Base-by-base conservation (phyloP, 2,797 vertebrate species). In the Anolis apletophallus region DNA sequence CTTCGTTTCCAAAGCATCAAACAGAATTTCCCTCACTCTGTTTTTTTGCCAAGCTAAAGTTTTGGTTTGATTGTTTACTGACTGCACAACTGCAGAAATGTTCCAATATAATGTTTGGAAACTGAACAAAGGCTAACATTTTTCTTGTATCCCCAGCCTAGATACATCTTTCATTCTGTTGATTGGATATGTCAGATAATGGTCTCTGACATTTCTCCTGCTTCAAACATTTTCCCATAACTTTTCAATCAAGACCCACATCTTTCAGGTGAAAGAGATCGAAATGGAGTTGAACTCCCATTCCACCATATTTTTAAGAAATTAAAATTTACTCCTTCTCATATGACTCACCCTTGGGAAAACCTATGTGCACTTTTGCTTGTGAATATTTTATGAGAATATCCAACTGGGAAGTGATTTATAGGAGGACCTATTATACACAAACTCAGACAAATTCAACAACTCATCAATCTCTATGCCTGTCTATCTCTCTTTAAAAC, bases 311-410 rank as follows among this genome's bases (percentile, higher is more conserved):
- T 46, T 84, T n/a, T 79, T 68, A 88, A 88, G 64, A 71, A 3
- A 19, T 87, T 84, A 55, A 75, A 52, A 81, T 86, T 92, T 87
- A 64, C 29, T 90, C 91, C 68, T 77, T 74, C 52, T 55, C 73
- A 6, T 90, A 52, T 17, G 73, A 83, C 85, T 85, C 57, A 59
- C 68, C 81, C 64, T 80, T 73, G 72, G 85, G 90, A 67, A 78
- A 87, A 83, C 83, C 81, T 86, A 73, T 52, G 1, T 87, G 3
- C 78, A 21, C 68, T 11, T 81, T 4, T 84, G 29, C 23, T 90
- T n/a, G 59, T 54, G 80, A 71, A 34, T 57, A n/a, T 77, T 21
- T 1, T 80, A 79, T 82, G 83, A 88, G 68, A 88, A 73, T n/a
- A 85, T 76, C 75, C 10, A 85, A 40, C 6, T 89, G 46, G 61